Evolutionary conservation across 2,113 vertebrate genomes (phyloP).

Genomic region (Mohoua ochrocephala): DNA sequence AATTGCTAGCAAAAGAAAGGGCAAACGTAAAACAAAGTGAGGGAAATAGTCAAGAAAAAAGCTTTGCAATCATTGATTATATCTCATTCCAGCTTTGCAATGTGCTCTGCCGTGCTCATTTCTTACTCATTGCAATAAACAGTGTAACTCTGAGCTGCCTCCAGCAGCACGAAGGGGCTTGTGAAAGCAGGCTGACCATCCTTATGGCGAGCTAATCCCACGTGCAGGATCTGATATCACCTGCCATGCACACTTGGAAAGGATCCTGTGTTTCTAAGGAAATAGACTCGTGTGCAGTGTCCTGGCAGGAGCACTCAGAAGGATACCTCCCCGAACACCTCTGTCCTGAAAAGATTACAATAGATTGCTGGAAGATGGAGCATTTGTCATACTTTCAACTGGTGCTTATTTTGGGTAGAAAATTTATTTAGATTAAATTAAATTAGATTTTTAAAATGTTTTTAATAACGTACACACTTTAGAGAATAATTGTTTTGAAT

Average conservation of each 20-base stretch:
- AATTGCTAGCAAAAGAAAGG: slow-evolving; percentile 4
- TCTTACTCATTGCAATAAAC: not conserved
- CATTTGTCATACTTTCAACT: not conserved
- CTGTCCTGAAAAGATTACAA: not conserved
- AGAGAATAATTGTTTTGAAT: not conserved
- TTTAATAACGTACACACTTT: not conserved
- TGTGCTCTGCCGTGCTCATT: not conserved
- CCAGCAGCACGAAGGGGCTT: not conserved
- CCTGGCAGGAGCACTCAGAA: not conserved
- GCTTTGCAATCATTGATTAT: not conserved
- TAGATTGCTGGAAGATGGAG: not conserved
- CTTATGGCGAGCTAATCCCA: not conserved
- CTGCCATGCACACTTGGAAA: not conserved
- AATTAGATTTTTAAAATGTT: not conserved
- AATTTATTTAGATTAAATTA: no score
- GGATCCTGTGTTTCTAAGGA: not conserved
- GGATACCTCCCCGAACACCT: not conserved
- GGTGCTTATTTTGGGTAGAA: not conserved
- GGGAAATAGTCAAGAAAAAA: not conserved
- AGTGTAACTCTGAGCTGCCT: not conserved
- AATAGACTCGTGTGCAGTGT: rapidly evolving
- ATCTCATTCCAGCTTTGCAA: not conserved
- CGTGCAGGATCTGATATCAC: not conserved
- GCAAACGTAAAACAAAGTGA: slow-evolving; percentile 39
- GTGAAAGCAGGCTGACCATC: not conserved